A percentile compares a stretch with the other conserved stretches of the same genome.
These are phyloP conservation scores for Ectemnius continuus DNA, from an alignment of 2,888 invertebrate genomes.

Conservation along the genomic window DNA sequence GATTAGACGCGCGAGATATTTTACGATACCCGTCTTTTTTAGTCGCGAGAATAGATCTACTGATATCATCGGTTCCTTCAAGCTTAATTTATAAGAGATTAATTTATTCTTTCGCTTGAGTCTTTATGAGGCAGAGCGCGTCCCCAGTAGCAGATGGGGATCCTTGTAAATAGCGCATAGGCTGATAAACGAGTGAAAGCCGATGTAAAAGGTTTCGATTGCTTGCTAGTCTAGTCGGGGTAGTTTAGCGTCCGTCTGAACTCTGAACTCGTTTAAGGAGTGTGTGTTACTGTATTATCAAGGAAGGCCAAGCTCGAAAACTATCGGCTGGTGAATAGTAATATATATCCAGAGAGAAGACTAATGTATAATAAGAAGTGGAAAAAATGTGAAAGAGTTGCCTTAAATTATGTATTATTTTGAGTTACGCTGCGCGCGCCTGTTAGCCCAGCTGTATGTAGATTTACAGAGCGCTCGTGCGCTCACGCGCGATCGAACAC, in stretches of 20 bases:
- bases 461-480: constrained; percentile 19
- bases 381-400: constrained; percentile 63
- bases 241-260: constrained; percentile 48
- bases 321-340: constrained; percentile 54
- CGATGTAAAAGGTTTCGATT: constrained; percentile 61
- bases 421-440: constrained; percentile 32
- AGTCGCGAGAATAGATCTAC: background rate
- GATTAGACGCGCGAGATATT: background rate
- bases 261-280: constrained; percentile 26
- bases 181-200: constrained; percentile 53
- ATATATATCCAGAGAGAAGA: constrained; percentile 57
- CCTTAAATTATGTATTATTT: constrained; percentile 73
- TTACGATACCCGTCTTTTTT: background rate
- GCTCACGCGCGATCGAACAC: constrained; percentile 17
- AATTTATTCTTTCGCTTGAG: constrained; percentile 55
- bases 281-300: constrained; percentile 32
- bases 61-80: constrained; percentile 16
- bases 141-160: constrained; percentile 37
- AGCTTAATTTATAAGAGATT: constrained; percentile 50
- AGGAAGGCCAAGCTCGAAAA: constrained; percentile 45
- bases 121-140: constrained; percentile 38
- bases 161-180: constrained; percentile 51
- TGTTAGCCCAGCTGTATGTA: constrained; percentile 20
- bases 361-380: constrained; percentile 57
- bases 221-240: constrained; percentile 75